phyloP scores from a whole-genome alignment of 2,113 vertebrate genomes.

The Stegastes partitus region DNA sequence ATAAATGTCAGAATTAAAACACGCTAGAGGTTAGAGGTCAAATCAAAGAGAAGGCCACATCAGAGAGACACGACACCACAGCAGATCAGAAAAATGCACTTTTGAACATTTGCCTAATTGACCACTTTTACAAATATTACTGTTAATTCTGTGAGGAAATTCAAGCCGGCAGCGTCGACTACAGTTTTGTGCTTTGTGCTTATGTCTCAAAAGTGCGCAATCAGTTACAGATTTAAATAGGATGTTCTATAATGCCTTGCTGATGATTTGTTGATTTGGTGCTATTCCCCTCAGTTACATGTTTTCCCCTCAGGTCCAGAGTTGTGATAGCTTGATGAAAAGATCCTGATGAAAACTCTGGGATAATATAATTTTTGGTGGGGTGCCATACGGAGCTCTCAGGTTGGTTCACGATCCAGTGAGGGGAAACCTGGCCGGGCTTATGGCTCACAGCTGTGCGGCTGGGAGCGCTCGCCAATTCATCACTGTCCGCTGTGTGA shows the following conservation, averaged over 20 bases:
- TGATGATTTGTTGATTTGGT: slow-evolving; percentile 79
- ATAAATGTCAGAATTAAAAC: slow-evolving; percentile 61
- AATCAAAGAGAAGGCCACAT: slow-evolving; percentile 17
- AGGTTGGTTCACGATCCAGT: slow-evolving; percentile 72
- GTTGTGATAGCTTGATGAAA: slow-evolving; percentile 80
- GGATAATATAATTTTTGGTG: slow-evolving; percentile 82
- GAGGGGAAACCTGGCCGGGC: slow-evolving; percentile 64
- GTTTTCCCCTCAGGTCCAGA: slow-evolving; percentile 65
- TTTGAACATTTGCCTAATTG: slow-evolving; percentile 42
- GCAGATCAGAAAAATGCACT: slow-evolving; percentile 22
- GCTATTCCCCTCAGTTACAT: slow-evolving; percentile 67
- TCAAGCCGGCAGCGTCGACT: slow-evolving; percentile 21
- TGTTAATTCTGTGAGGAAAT: slow-evolving; percentile 52
- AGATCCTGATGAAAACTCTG: slow-evolving; percentile 79
- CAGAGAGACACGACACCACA: slow-evolving; percentile 20
- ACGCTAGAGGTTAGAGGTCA: slow-evolving; percentile 15
- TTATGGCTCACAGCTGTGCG: slow-evolving; percentile 75
- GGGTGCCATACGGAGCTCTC: slow-evolving; percentile 71
- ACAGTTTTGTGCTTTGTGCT: slow-evolving; percentile 33
- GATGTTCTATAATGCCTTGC: slow-evolving; percentile 70
- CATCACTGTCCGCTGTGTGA: slow-evolving; percentile 72
- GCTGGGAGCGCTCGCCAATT: slow-evolving; percentile 57
- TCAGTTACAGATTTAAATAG: slow-evolving; percentile 70
- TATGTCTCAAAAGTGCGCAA: slow-evolving; percentile 49
- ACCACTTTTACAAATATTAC: slow-evolving; percentile 53